Evolutionary conservation across 1,140 invertebrate genomes (phyloP).

Genomic region (Monochamus saltuarius): DNA sequence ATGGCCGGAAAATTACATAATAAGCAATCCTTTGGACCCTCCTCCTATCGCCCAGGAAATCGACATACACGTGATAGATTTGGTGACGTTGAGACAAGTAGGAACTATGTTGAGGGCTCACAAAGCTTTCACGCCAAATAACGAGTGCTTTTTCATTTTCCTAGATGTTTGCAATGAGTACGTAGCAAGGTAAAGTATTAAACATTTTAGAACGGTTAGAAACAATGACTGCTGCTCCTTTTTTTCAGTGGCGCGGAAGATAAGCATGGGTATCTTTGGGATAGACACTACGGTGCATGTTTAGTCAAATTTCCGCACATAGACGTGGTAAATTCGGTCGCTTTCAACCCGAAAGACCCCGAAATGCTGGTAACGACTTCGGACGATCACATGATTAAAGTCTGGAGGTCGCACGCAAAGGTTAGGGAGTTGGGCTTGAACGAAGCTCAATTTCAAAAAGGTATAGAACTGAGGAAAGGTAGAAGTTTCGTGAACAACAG

Average conservation of each 20-base stretch:
- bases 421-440: constrained; percentile 50
- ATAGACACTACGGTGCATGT: constrained; percentile 81
- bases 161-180: constrained; percentile 83
- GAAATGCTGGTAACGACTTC: constrained; percentile 86
- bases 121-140: constrained; percentile 83
- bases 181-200: constrained; percentile 71
- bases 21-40: constrained; percentile 76
- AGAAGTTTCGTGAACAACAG: background rate
- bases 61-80: constrained; percentile 86
- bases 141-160: constrained; percentile 89
- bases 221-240: constrained; percentile 1
- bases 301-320: constrained; percentile 75
- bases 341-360: constrained; percentile 80
- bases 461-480: constrained; percentile 41
- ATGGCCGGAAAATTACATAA: constrained; percentile 79
- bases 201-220: background rate
- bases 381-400: constrained; percentile 80
- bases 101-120: constrained; percentile 82
- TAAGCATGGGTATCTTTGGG: constrained; percentile 83
- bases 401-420: constrained; percentile 63
- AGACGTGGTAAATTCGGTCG: constrained; percentile 86
- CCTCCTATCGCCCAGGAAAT: constrained; percentile 91
- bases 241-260: constrained; percentile 81
- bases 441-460: constrained; percentile 33
- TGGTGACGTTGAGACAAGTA: constrained; percentile 75